Evolutionary conservation across 1,140 invertebrate genomes (phyloP).

Genomic region (Bombus huntii): DNA sequence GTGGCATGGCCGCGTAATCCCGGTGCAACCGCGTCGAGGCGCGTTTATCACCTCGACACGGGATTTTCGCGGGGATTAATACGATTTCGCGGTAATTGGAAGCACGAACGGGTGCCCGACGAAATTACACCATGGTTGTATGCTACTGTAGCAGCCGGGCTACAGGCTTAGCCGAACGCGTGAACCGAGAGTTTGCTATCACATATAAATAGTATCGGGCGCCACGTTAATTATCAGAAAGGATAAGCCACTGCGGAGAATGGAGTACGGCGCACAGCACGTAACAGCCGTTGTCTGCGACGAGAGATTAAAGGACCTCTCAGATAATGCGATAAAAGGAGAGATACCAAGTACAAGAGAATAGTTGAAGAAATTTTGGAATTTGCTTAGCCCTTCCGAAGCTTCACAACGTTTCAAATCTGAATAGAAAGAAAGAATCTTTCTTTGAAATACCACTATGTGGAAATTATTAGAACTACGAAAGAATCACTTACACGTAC

Average conservation of each 20-base stretch:
- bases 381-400: too few species aligned
- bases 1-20: slow-evolving; percentile 52
- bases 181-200: slow-evolving; percentile 38
- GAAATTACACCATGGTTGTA: slow-evolving; percentile 55
- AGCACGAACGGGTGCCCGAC: slow-evolving; percentile 54
- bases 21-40: slow-evolving; percentile 36
- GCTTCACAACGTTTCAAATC: too few species aligned
- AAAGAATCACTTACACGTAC: too few species aligned
- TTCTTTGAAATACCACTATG: too few species aligned
- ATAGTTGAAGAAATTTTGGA: background rate
- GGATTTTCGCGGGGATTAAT: slow-evolving; percentile 69
- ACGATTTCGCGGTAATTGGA: slow-evolving; percentile 70
- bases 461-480: too few species aligned
- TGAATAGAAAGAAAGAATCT: too few species aligned
- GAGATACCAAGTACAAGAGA: background rate
- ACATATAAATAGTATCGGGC: slow-evolving; percentile 66
- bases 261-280: slow-evolving; percentile 41
- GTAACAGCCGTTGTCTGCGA: slow-evolving; percentile 26
- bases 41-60: slow-evolving; percentile 66
- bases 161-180: slow-evolving; percentile 44
- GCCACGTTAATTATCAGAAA: slow-evolving; percentile 66
- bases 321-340: slow-evolving; percentile 35
- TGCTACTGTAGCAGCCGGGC: slow-evolving; percentile 28
- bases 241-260: slow-evolving; percentile 62
- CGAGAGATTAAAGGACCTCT: slow-evolving; percentile 34